phyloP scores from a whole-genome alignment of 2,888 invertebrate species.

The Augiades crinisus region DNA sequence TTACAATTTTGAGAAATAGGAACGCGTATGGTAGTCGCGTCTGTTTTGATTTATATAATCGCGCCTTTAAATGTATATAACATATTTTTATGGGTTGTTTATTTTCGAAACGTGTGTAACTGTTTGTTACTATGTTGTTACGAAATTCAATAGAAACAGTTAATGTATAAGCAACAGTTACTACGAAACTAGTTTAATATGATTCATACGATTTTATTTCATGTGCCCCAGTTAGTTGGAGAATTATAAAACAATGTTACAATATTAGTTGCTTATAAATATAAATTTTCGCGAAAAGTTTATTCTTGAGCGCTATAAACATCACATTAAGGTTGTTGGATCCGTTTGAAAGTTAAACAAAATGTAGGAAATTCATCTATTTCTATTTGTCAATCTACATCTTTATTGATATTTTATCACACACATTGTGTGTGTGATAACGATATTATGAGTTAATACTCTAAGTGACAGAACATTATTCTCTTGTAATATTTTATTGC shows the following conservation, averaged over 20 bases:
- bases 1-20: conserved; percentile 43
- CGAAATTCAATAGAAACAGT: neutral
- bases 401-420: no score
- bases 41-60: conserved; percentile 29
- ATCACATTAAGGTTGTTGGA: conserved; percentile 6
- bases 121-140: conserved; percentile 7
- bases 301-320: conserved; percentile 16
- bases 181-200: neutral
- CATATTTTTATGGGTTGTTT: conserved; percentile 7
- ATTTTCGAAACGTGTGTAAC: conserved; percentile 5
- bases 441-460: no score
- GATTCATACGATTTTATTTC: neutral
- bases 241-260: conserved; percentile 4
- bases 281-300: conserved; percentile 9
- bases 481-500: no score
- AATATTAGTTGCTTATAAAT: neutral
- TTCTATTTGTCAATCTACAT: no score
- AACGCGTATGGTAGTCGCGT: conserved; percentile 33
- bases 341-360: neutral
- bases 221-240: neutral
- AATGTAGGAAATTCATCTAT: no score
- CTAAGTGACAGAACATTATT: no score
- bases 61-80: conserved; percentile 2
- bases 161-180: neutral
- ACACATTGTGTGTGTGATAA: no score